These are phyloP conservation scores for Datnioides undecimradiatus DNA, from an alignment of 2,113 vertebrate genomes.

Conservation along the genomic window DNA sequence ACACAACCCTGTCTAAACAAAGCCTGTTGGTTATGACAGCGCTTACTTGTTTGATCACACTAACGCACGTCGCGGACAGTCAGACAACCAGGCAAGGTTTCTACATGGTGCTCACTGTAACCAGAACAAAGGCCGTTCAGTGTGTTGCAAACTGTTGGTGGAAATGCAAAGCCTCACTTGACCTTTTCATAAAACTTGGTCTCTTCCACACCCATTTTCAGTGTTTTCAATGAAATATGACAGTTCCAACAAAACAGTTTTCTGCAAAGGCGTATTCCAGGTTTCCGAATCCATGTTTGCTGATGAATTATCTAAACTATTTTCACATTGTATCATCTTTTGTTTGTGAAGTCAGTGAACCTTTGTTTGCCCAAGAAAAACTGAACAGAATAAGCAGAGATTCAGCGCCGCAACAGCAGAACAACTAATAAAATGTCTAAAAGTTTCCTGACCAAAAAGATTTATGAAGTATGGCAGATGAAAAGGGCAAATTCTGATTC, in stretches of 20 bases:
- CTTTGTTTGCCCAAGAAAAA: neutral
- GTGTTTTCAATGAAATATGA: neutral
- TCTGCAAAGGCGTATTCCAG: neutral
- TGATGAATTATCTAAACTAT: neutral
- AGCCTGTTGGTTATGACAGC: neutral
- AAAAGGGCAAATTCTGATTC: conserved; percentile 14
- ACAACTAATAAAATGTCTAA: neutral
- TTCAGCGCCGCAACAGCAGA: neutral
- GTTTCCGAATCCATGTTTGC: neutral
- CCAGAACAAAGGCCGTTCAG: neutral
- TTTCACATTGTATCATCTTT: neutral
- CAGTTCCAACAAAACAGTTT: no score
- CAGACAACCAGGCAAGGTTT: neutral
- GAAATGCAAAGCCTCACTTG: neutral
- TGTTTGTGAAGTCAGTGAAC: neutral
- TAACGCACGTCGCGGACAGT: neutral
- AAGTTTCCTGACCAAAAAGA: neutral
- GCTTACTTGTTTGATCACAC: neutral
- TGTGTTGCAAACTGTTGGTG: neutral
- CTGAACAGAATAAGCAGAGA: neutral
- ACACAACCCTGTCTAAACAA: neutral
- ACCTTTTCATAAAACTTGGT: neutral
- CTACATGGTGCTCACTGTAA: neutral
- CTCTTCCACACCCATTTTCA: neutral
- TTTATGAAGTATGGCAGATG: neutral